Conservation (phyloP, 2,888 invertebrate genomes). For the Drosophila multiciliata region DNA sequence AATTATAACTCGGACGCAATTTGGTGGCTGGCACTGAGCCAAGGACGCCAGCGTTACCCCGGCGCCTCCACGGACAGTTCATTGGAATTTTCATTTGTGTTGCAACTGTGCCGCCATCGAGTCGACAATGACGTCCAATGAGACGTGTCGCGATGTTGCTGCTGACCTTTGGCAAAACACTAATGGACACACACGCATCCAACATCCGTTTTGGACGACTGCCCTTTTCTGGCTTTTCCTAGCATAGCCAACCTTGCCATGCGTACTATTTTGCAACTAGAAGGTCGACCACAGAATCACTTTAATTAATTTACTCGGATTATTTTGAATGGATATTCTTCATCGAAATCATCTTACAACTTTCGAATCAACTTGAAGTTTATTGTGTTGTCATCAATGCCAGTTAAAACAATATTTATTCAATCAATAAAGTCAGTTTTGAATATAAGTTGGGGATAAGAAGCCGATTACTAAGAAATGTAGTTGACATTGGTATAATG, state of each 20-base stretch:
- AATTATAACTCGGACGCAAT: constrained; percentile 73
- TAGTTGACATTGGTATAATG: neutral
- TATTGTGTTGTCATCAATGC: neutral
- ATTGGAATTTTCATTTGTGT: constrained; percentile 78
- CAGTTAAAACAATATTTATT: neutral
- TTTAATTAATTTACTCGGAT: neutral
- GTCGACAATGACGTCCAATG: constrained; percentile 56
- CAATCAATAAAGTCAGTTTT: neutral
- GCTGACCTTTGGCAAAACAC: constrained; percentile 57
- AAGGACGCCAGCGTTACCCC: constrained; percentile 61
- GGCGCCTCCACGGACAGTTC: constrained; percentile 66
- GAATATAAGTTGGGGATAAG: neutral
- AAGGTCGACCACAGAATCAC: neutral
- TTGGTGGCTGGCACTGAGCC: constrained; percentile 71
- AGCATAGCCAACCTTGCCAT: constrained; percentile 43
- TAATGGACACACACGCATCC: constrained; percentile 53
- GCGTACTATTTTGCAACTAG: constrained; percentile 29
- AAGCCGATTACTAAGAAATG: neutral
- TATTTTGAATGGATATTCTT: neutral
- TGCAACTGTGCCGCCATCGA: constrained; percentile 75
- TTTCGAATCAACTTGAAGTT: no score
- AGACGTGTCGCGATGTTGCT: constrained; percentile 12
- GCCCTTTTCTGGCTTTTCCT: constrained; percentile 2
- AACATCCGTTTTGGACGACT: constrained; percentile 11
- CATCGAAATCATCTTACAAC: neutral